Base-by-base conservation (phyloP, 2,888 invertebrate species). In the Crocallis elinguaria region DNA sequence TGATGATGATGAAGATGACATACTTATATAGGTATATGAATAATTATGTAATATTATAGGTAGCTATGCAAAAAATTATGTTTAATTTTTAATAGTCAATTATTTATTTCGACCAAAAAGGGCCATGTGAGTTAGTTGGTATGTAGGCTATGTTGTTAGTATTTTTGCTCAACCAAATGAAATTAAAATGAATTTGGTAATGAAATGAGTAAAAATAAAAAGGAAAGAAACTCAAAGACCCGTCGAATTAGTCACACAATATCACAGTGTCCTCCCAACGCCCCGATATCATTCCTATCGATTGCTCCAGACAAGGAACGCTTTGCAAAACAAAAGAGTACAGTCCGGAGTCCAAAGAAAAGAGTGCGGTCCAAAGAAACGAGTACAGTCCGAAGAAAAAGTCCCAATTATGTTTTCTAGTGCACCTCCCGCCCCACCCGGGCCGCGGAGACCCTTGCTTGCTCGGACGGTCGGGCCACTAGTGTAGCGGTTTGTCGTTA, bases 301-400 rank as follows among this genome's bases (percentile, higher is more conserved):
- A 88, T 88, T 80, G 69, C 48, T 58, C 62, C 73, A 68, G 76
- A 77, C 78, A 78, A 84, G 84, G 79, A 83, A 79, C 88, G 83
- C 86, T 88, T 63, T 85, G 83, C 84, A 87, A 89, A 89, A 89
- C 89, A 90, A 90, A 87, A 86, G 85, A 77, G 78, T 79, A 82
- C 33, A 16, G 79, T 44, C 38, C 14, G 13, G 41, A 21, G 33
- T 84, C 84, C 76, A 73, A 88, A 85, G 87, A 89, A 90, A 88
- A 88, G 43, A 43, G 43, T 43, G 43, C 46, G 23, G 52, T 42
- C 53, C 48, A 38, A 54, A 54, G 45, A 35, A 41, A 45, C 16
- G 46, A 51, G 52, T 41, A n/a, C 39, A 12, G 80, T 84, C 85
- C 75, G 73, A 88, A 85, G 88, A 90, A 90, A 88, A 89, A 88